phyloP scores from a whole-genome alignment of 2,113 vertebrate species.

The Dicaeum eximium region DNA sequence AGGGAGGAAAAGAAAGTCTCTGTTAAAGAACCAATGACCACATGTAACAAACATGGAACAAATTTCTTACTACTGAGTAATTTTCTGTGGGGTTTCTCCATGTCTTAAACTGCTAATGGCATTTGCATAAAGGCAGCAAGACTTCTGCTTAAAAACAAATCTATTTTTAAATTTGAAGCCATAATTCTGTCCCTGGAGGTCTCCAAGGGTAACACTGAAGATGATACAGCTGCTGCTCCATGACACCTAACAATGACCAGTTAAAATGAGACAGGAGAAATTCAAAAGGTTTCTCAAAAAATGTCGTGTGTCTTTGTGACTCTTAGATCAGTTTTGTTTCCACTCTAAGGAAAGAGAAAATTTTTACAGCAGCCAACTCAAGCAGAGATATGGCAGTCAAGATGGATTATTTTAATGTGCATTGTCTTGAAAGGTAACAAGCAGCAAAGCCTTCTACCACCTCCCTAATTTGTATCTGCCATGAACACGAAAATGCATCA shows the following conservation, averaged over 20 bases:
- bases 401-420: neutral
- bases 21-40: neutral
- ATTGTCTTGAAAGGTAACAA: neutral
- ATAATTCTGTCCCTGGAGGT: neutral
- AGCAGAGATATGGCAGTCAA: neutral
- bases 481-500: neutral
- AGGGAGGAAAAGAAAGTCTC: neutral
- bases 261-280: neutral
- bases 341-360: neutral
- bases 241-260: neutral
- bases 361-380: neutral
- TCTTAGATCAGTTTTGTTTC: neutral
- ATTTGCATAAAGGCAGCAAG: neutral
- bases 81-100: neutral
- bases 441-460: neutral
- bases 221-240: neutral
- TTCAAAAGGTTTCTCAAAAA: neutral
- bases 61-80: neutral
- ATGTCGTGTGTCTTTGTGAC: neutral
- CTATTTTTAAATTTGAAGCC: neutral
- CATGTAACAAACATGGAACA: neutral
- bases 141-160: neutral
- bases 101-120: neutral
- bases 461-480: neutral
- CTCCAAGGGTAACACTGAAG: neutral